These are phyloP conservation scores for Myotis planiceps DNA, from an alignment of 2,797 vertebrate species.

Conservation along the genomic window DNA sequence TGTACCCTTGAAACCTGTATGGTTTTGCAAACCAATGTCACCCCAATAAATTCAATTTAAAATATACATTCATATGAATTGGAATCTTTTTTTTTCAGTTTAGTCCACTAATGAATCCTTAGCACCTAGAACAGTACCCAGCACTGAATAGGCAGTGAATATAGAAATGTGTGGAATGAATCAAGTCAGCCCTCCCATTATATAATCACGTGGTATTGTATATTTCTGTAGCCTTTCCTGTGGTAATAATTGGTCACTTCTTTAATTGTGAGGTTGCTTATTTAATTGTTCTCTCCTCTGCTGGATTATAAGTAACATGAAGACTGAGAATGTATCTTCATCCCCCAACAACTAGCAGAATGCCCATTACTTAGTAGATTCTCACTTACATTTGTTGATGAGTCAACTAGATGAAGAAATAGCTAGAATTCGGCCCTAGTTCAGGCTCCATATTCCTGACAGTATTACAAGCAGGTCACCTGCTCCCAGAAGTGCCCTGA, in stretches of 20 bases:
- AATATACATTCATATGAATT: neutral
- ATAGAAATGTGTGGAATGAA: neutral
- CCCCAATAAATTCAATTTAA: too few species aligned
- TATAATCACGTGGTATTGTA: neutral
- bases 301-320: neutral
- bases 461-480: neutral
- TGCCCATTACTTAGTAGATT: neutral
- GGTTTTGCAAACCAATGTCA: too few species aligned
- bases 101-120: neutral
- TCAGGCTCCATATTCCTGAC: neutral
- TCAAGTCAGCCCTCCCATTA: neutral
- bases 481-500: neutral
- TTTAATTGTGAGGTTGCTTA: neutral
- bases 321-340: neutral
- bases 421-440: neutral
- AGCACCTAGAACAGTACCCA: neutral
- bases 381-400: neutral
- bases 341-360: too few species aligned
- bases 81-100: neutral
- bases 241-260: neutral
- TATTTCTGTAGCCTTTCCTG: neutral
- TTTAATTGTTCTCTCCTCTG: neutral
- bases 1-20: too few species aligned
- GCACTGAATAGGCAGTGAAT: neutral
- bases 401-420: neutral